Evolutionary conservation across 53 echinoderm and acorn worm genomes (phyloP).

Genomic region (Henricia sp.): DNA sequence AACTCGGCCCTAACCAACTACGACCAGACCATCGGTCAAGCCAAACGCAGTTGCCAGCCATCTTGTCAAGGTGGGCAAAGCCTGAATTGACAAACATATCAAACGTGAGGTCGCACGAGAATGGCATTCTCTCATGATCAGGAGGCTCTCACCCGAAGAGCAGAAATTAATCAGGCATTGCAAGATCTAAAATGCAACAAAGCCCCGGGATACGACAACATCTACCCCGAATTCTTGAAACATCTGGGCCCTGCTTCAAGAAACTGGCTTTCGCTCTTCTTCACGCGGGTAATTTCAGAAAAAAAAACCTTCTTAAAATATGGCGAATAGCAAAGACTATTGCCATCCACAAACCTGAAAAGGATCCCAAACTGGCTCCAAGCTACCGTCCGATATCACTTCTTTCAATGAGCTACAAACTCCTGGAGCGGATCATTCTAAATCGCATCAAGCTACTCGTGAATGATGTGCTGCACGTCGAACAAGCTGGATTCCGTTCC

Average conservation of each 20-base stretch:
- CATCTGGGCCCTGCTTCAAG: slow-evolving; percentile 24
- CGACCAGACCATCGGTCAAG: slow-evolving; percentile 23
- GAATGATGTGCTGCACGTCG: background rate
- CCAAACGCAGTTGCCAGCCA: slow-evolving; percentile 29
- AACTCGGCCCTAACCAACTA: no score
- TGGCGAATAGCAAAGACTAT: background rate
- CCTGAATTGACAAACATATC: background rate
- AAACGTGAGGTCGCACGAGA: slow-evolving; percentile 15
- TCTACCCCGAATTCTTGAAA: slow-evolving; percentile 37
- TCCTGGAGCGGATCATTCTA: slow-evolving; percentile 14
- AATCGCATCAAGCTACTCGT: slow-evolving; percentile 12
- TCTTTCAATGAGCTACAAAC: slow-evolving; percentile 10
- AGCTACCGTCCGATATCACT: slow-evolving; percentile 15
- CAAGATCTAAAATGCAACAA: slow-evolving; percentile 33
- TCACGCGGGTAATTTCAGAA: background rate
- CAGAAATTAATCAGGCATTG: slow-evolving; percentile 28
- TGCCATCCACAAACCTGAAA: background rate
- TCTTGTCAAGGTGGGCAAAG: slow-evolving; percentile 6
- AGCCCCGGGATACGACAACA: slow-evolving; percentile 51
- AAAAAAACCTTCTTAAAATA: background rate
- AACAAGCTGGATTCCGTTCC: slow-evolving; percentile 11
- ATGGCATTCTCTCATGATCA: slow-evolving; percentile 6
- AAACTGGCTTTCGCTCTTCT: slow-evolving; percentile 19
- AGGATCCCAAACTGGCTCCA: background rate
- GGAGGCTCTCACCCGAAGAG: background rate